Base-by-base conservation (phyloP, 1,140 invertebrate genomes). In the Diorhabda sublineata region DNA sequence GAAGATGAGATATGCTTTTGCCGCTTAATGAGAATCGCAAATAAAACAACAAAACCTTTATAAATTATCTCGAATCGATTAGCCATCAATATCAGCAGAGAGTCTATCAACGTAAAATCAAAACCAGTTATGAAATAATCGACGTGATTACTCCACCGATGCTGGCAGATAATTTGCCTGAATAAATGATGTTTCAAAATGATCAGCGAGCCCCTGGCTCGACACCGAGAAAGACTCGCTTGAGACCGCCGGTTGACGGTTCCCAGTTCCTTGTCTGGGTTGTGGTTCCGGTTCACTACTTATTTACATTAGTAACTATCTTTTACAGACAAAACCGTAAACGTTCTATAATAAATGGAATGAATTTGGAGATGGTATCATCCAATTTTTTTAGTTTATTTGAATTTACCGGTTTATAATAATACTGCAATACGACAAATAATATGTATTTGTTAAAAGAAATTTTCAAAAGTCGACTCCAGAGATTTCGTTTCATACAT, bases 121-220 rank as follows among this genome's bases (percentile, higher is more conserved):
- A 77, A 78, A 78, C 77, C 77, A 75, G 77, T 78, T 78, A 78
- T 76, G 76, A 78, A 78, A 78, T 78, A 77, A 73, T 70, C 72
- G 65, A 74, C 77, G 73, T 76, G 77, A 78, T 78, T 78, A 73
- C 76, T 60, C 65, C 67, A 65, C 59, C 71, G 73, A 71, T 71
- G 68, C 69, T 71, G 73, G 70, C 69, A 69, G 76, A 75, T 78
- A 77, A 78, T 78, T 78, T 78, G 76, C 68, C 62, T 76, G 68
- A 71, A 71, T 67, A 67, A 67, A 56, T 67, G 65, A 67, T 60
- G 65, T 59, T 60, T 58, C 64, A 41, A 64, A 64, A 64, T 64
- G 63, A 64, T 47, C 47, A 52, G 47, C 63, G 63, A 60, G 63
- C 45, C n/a, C 58, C 42, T 42, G 58, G 6, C 6, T n/a, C 47